Percentiles rank a stretch among this genome's conserved stretches.
Evolutionary conservation across 2,113 vertebrate species (phyloP).

Genomic region (Fregetta grallaria): DNA sequence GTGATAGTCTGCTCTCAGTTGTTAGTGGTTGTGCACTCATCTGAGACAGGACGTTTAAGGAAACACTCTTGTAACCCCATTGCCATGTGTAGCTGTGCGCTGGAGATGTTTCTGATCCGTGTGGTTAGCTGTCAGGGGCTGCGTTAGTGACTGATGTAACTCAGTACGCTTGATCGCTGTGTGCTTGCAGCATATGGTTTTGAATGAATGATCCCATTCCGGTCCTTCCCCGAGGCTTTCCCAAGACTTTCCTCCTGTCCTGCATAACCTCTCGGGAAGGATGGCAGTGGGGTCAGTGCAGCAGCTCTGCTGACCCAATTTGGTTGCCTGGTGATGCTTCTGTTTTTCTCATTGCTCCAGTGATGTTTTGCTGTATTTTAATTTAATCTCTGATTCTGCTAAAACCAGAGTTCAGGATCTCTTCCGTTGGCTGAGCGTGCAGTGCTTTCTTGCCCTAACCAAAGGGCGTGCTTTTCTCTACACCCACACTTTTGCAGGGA

Average conservation of each 20-base stretch:
- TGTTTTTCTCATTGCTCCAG: neutral
- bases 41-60: neutral
- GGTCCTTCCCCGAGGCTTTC: neutral
- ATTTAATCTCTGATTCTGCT: neutral
- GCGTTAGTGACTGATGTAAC: neutral
- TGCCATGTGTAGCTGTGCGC: neutral
- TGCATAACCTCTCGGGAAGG: neutral
- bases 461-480: neutral
- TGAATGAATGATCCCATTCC: neutral
- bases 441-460: neutral
- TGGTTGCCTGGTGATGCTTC: neutral
- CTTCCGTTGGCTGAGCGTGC: neutral
- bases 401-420: neutral
- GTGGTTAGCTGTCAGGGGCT: neutral
- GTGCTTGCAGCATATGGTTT: neutral
- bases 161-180: accelerated
- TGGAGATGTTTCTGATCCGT: neutral
- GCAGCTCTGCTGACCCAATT: neutral
- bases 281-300: neutral
- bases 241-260: neutral
- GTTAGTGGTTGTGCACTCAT: neutral
- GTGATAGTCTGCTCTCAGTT: neutral
- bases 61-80: neutral
- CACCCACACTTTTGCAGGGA: neutral
- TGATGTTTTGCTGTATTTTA: neutral